phyloP scores from a whole-genome alignment of 2,113 vertebrate genomes.

The Tenebrosternarchus preto region DNA sequence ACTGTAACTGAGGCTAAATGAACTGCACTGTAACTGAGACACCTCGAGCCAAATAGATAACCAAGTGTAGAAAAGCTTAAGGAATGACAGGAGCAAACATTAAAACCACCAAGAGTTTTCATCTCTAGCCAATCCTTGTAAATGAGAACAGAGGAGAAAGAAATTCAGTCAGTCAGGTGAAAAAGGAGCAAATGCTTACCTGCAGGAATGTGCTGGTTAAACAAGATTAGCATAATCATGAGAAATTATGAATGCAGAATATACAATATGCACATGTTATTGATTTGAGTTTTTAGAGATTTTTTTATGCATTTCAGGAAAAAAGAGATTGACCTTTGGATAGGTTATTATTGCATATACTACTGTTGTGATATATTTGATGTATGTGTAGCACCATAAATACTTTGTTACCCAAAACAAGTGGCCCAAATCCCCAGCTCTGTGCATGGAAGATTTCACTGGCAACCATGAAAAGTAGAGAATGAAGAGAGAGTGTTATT shows the following conservation, averaged over 20 bases:
- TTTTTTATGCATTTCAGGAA: background rate
- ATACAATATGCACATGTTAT: background rate
- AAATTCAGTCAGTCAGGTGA: no score
- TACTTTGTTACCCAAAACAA: background rate
- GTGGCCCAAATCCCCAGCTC: background rate
- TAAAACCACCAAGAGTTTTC: background rate
- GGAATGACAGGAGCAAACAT: background rate
- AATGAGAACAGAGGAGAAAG: background rate
- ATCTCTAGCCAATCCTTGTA: background rate
- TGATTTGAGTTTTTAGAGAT: background rate
- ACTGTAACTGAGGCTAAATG: background rate
- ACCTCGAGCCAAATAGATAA: slow-evolving; percentile 23
- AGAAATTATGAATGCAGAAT: background rate
- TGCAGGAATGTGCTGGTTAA: background rate
- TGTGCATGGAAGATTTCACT: background rate
- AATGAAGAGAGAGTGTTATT: slow-evolving; percentile 25
- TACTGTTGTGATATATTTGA: background rate
- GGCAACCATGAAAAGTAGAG: slow-evolving; percentile 25
- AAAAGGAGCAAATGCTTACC: no score
- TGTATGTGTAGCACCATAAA: slow-evolving; percentile 30
- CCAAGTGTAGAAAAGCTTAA: background rate
- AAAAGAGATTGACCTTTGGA: background rate
- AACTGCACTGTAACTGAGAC: background rate
- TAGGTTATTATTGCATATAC: background rate
- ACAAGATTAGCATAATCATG: slow-evolving; percentile 28